Evolutionary conservation across 1,140 invertebrate species (phyloP).

Genomic region (Drosophila carrolli): DNA sequence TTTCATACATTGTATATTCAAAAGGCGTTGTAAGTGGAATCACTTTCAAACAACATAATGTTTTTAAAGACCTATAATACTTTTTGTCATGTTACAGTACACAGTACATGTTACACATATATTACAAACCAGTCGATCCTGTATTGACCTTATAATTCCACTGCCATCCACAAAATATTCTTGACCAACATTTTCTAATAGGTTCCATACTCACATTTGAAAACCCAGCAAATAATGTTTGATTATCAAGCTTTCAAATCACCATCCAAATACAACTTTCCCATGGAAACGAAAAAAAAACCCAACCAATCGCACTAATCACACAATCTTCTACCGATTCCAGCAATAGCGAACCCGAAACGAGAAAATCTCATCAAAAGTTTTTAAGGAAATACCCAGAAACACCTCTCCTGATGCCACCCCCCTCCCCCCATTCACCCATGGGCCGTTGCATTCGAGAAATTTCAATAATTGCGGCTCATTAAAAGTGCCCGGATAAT

Average conservation of each 20-base stretch:
- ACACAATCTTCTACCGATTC: conserved; percentile 17
- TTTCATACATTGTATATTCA: too few species aligned
- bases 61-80: too few species aligned
- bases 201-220: not conserved
- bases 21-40: too few species aligned
- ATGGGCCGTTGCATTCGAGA: conserved; percentile 72
- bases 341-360: not conserved
- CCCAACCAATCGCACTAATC: conserved; percentile 1
- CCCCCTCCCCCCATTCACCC: conserved; percentile 10
- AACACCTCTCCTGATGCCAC: conserved; percentile 3
- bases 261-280: not conserved
- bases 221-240: too few species aligned
- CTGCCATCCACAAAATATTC: too few species aligned
- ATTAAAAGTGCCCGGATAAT: conserved; percentile 73
- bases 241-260: not conserved
- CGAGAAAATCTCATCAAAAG: conserved; percentile 4
- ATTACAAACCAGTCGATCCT: too few species aligned
- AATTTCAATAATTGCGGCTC: conserved; percentile 80
- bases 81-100: too few species aligned
- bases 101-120: too few species aligned
- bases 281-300: not conserved
- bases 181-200: too few species aligned
- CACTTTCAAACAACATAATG: too few species aligned
- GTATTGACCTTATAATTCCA: too few species aligned
- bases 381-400: conserved; percentile 21